phyloP scores from a whole-genome alignment of 1,140 invertebrate genomes.

The Pachypsylla venusta region DNA sequence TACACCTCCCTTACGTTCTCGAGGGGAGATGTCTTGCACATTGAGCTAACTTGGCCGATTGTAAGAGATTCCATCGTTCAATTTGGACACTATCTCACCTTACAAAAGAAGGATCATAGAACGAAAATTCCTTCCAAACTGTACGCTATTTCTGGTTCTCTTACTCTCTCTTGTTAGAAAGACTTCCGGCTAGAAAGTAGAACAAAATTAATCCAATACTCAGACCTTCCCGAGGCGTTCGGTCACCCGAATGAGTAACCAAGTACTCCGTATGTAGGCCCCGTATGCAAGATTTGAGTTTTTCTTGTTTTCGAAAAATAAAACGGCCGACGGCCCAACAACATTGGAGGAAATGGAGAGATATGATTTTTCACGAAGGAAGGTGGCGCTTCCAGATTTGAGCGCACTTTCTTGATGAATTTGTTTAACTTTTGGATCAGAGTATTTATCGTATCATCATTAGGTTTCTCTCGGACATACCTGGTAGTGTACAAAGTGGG shows the following conservation, averaged over 20 bases:
- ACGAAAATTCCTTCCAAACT: neutral
- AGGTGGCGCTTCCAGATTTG: no score
- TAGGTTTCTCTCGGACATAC: no score
- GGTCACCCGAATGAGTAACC: neutral
- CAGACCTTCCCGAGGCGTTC: conserved; percentile 4
- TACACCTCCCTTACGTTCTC: neutral
- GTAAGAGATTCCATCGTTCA: conserved; percentile 2
- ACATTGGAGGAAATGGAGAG: no score
- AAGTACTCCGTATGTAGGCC: neutral
- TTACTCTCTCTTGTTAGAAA: conserved; percentile 5
- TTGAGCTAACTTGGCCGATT: conserved; percentile 8
- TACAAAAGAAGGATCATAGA: neutral
- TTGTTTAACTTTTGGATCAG: no score
- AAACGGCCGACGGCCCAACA: no score
- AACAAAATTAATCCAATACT: neutral
- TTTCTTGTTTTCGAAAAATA: no score
- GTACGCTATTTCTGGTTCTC: conserved; percentile 7
- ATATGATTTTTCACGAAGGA: no score
- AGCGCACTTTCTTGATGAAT: no score
- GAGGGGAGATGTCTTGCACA: neutral
- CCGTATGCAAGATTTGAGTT: conserved; percentile 5
- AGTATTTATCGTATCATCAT: no score
- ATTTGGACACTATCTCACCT: neutral
- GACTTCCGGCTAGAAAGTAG: neutral
- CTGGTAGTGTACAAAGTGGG: no score